Evolutionary conservation across 2,797 vertebrate genomes (phyloP).

Genomic region (Heterohyrax brucei): DNA sequence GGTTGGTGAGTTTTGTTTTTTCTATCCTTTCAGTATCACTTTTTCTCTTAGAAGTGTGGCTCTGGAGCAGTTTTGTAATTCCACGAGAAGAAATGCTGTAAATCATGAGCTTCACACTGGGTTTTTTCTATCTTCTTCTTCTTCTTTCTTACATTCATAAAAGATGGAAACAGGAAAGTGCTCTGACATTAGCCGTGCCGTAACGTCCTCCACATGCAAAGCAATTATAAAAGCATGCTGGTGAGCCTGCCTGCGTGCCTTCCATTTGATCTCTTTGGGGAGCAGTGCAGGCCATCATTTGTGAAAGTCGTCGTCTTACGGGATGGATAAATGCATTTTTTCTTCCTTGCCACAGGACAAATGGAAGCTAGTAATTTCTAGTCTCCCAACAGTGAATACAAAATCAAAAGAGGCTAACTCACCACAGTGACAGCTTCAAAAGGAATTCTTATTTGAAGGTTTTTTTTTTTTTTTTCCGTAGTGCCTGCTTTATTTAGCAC

Average conservation of each 20-base stretch:
- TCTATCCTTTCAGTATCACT: constrained; percentile 30
- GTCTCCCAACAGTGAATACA: constrained; percentile 75
- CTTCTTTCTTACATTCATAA: constrained; percentile 66
- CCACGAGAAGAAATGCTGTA: background rate
- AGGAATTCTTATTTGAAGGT: constrained; percentile 74
- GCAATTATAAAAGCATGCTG: constrained; percentile 8
- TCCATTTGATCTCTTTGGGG: constrained; percentile 81
- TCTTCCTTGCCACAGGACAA: constrained; percentile 76
- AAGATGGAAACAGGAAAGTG: constrained; percentile 49
- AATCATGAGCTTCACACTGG: background rate
- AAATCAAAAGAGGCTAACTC: constrained; percentile 81
- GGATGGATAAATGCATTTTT: constrained; percentile 83
- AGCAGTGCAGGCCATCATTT: constrained; percentile 76
- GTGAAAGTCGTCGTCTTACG: constrained; percentile 77
- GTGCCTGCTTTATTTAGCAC: constrained; percentile 69
- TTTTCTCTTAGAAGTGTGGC: background rate
- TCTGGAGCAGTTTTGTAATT: constrained; percentile 4
- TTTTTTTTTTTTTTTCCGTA: constrained; percentile 26
- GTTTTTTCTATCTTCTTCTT: background rate
- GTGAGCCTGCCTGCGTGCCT: constrained; percentile 70
- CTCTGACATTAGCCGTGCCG: constrained; percentile 40
- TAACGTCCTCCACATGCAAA: background rate
- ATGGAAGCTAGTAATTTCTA: constrained; percentile 83
- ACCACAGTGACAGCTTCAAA: constrained; percentile 73
- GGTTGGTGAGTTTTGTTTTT: background rate